A percentile compares a stretch with the other conserved stretches of the same genome.
These are phyloP conservation scores for Melierax canorus DNA, from an alignment of 2,113 vertebrate species.

Conservation along the genomic window DNA sequence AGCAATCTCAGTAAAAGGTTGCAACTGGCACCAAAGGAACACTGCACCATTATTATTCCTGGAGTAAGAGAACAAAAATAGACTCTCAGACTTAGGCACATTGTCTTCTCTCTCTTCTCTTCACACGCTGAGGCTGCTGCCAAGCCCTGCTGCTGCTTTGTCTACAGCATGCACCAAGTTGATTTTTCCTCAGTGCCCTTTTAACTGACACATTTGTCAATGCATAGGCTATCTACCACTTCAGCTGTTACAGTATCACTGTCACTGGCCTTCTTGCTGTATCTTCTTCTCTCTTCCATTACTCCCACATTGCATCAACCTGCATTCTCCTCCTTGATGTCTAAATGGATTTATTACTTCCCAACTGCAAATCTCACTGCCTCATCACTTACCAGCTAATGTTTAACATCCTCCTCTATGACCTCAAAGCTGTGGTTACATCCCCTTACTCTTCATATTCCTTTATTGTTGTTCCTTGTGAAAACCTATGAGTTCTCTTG, in stretches of 20 bases:
- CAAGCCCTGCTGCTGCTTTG: not conserved
- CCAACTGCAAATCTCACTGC: not conserved
- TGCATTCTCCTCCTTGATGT: not conserved
- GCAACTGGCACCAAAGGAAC: conserved; percentile 18
- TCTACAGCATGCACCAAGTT: not conserved
- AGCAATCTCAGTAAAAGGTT: conserved; percentile 56
- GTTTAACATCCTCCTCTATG: not conserved
- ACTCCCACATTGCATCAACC: not conserved
- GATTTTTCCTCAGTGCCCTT: not conserved
- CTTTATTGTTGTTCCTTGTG: not conserved
- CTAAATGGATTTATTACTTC: not conserved
- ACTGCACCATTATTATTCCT: conserved; percentile 19
- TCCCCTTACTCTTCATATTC: not conserved
- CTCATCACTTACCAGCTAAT: not conserved
- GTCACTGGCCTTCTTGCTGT: not conserved
- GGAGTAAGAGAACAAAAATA: conserved; percentile 29
- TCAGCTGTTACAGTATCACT: not conserved
- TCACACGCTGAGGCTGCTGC: not conserved
- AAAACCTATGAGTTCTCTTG: not conserved
- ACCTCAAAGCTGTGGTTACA: not conserved
- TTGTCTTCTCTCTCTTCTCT: not conserved
- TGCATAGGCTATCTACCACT: not conserved
- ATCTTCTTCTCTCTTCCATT: not conserved
- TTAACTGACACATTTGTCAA: not conserved
- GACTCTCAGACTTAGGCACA: not conserved